These are phyloP conservation scores for Lithophane ornitopus DNA, from an alignment of 2,888 invertebrate genomes.

Conservation along the genomic window DNA sequence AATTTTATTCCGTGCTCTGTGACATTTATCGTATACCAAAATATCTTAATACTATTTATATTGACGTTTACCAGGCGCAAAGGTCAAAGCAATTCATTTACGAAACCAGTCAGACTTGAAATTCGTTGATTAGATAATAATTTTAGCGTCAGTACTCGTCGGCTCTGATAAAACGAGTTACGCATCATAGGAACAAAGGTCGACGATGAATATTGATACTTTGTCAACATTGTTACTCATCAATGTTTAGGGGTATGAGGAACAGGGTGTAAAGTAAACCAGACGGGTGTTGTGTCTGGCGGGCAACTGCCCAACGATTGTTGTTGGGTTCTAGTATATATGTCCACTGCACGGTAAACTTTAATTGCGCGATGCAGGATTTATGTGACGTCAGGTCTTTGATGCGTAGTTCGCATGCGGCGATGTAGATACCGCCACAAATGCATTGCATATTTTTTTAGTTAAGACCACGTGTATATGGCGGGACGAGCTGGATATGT, in stretches of 20 bases:
- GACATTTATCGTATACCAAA: background rate
- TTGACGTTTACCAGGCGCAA: slow-evolving; percentile 25
- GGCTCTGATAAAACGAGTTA: slow-evolving; percentile 5
- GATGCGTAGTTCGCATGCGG: too few relatives aligned
- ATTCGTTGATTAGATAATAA: slow-evolving; percentile 51
- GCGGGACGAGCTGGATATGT: too few relatives aligned
- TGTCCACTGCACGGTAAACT: too few relatives aligned
- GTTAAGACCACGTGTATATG: too few relatives aligned
- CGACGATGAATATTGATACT: slow-evolving; percentile 41
- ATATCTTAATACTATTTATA: slow-evolving; percentile 13
- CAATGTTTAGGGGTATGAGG: too few relatives aligned
- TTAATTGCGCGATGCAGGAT: too few relatives aligned
- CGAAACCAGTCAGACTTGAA: slow-evolving; percentile 37
- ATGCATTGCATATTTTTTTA: background rate
- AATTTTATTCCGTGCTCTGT: background rate
- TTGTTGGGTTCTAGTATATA: too few relatives aligned
- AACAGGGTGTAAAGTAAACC: too few relatives aligned
- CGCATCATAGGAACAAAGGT: slow-evolving; percentile 21
- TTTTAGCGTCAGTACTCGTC: slow-evolving; percentile 18
- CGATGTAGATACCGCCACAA: too few relatives aligned
- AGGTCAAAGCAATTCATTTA: slow-evolving; percentile 57
- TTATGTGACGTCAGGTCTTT: too few relatives aligned
- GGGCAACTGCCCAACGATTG: too few relatives aligned
- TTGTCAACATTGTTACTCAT: slow-evolving; percentile 22
- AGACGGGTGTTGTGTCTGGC: too few relatives aligned